These are phyloP conservation scores for Oithona nana DNA, from an alignment of 2,888 invertebrate species.

Conservation along the genomic window DNA sequence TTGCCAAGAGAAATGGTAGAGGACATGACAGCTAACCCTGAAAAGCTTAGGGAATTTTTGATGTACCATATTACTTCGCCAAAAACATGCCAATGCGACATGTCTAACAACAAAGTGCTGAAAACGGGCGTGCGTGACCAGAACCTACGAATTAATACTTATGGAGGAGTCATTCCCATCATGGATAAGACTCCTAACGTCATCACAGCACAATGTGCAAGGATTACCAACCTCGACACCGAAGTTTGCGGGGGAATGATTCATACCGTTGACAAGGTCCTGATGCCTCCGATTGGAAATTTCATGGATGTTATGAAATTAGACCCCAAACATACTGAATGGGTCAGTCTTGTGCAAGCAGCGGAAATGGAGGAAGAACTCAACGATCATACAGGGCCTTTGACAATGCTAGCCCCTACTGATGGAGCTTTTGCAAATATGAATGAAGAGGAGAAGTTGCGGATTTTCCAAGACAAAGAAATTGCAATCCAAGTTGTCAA, in stretches of 20 bases:
- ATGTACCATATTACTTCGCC: conserved; percentile 41
- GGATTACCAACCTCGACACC: conserved; percentile 39
- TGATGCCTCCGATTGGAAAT: conserved; percentile 34
- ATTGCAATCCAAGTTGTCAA: conserved; percentile 33
- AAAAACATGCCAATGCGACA: conserved; percentile 36
- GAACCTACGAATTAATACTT: conserved; percentile 36
- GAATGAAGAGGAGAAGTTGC: conserved; percentile 26
- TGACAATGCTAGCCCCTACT: conserved; percentile 40
- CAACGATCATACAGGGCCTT: conserved; percentile 28
- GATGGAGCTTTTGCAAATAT: conserved; percentile 36
- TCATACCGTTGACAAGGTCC: conserved; percentile 42
- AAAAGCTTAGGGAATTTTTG: conserved; percentile 38
- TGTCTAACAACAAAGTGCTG: conserved; percentile 36
- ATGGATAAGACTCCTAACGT: conserved; percentile 25
- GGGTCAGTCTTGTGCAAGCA: conserved; percentile 29
- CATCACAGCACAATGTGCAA: conserved; percentile 46
- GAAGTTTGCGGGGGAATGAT: conserved; percentile 46
- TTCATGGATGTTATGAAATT: conserved; percentile 33
- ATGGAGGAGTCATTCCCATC: conserved; percentile 20
- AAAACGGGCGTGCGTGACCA: conserved; percentile 32
- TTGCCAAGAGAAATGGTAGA: conserved; percentile 24
- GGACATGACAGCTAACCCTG: conserved; percentile 28
- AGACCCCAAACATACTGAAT: conserved; percentile 31
- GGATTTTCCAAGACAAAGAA: conserved; percentile 29
- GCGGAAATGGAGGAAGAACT: conserved; percentile 35